Evolutionary conservation across 2,113 vertebrate species (phyloP).

Genomic region (Gasterosteus aculeatus): DNA sequence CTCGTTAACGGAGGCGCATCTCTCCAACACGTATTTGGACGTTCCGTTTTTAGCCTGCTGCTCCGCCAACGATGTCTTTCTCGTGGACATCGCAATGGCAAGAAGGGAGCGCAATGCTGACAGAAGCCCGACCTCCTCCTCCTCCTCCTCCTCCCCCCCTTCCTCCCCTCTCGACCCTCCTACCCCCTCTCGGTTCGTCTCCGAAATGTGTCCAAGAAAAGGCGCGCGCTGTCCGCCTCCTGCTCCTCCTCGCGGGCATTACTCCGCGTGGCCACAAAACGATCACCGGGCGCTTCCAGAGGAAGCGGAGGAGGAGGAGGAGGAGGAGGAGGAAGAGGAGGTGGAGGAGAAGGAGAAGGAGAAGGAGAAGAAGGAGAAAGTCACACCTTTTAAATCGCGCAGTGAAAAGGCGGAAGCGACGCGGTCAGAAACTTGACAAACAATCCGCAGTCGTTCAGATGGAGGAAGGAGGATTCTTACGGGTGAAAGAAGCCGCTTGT

Average conservation of each 20-base stretch:
- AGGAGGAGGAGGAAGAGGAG: neutral
- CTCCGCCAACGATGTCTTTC: constrained; percentile 74
- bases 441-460: neutral
- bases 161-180: no score
- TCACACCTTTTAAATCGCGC: constrained; percentile 15
- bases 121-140: neutral
- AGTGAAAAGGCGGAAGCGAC: constrained; percentile 27
- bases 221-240: constrained; percentile 54
- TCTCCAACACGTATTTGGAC: constrained; percentile 81
- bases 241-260: constrained; percentile 59
- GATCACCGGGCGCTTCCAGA: constrained; percentile 22
- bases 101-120: constrained; percentile 1
- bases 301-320: neutral
- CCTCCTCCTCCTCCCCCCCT: no score
- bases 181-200: constrained; percentile 1
- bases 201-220: constrained; percentile 59
- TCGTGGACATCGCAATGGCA: constrained; percentile 74
- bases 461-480: no score
- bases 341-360: neutral
- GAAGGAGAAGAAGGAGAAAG: neutral
- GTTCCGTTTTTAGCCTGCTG: constrained; percentile 80
- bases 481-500: no score
- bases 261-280: constrained; percentile 43
- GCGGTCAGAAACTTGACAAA: constrained; percentile 43
- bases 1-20: constrained; percentile 83